A percentile compares a stretch with the other conserved stretches of the same genome.
phyloP scores from a whole-genome alignment of 2,113 vertebrate species.

The Trematocara nigrifrons region DNA sequence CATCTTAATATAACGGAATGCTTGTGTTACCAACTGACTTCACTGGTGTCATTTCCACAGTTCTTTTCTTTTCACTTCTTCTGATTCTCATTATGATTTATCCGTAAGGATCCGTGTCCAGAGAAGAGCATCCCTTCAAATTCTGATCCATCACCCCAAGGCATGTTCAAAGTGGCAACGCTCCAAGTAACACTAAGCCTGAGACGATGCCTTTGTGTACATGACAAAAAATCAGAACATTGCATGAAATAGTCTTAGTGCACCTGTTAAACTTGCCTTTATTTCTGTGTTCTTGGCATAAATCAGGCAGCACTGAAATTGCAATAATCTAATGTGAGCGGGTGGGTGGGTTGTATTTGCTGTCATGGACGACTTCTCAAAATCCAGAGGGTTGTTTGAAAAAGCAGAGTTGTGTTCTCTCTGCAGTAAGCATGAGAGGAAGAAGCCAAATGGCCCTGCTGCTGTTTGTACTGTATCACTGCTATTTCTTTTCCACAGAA shows the following conservation, averaged over 20 bases:
- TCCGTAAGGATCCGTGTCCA: constrained; percentile 15
- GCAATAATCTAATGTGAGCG: constrained; percentile 52
- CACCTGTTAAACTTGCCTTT: constrained; percentile 66
- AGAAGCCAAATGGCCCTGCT: constrained; percentile 25
- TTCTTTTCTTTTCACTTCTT: constrained; percentile 9
- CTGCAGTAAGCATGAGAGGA: constrained; percentile 36
- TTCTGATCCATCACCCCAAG: constrained; percentile 11
- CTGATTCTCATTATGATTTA: constrained; percentile 17
- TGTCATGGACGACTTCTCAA: constrained; percentile 6
- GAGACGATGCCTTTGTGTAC: constrained; percentile 62
- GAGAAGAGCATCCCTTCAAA: constrained; percentile 33
- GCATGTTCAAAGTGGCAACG: constrained; percentile 48
- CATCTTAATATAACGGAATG: constrained; percentile 64
- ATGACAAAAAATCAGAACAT: constrained; percentile 54
- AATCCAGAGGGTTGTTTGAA: constrained; percentile 25
- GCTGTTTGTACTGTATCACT: constrained; percentile 50
- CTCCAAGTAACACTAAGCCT: constrained; percentile 45
- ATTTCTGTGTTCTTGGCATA: constrained; percentile 54
- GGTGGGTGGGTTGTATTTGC: background rate
- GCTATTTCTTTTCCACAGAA: constrained; percentile 52
- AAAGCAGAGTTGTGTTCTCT: constrained; percentile 23
- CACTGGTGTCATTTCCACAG: constrained; percentile 37
- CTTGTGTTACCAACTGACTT: constrained; percentile 55
- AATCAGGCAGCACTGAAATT: constrained; percentile 37
- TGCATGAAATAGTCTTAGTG: constrained; percentile 72